phyloP scores from a whole-genome alignment of 2,797 vertebrate species.

The Rhincodon typus region DNA sequence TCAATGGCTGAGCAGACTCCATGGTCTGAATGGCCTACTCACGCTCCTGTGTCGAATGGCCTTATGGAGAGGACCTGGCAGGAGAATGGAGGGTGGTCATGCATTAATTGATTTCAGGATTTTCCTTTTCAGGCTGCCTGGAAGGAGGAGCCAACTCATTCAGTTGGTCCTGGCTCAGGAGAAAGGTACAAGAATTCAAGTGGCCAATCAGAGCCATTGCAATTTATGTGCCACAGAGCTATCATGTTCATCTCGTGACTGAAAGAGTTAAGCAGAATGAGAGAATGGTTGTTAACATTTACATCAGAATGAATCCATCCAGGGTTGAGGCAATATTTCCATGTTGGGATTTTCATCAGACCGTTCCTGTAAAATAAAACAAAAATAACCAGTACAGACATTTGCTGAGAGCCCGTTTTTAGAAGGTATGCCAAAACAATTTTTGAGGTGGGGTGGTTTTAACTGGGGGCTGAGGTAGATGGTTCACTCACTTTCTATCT shows the following conservation, averaged over 20 bases:
- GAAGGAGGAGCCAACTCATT: too few relatives aligned
- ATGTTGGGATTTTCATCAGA: neutral
- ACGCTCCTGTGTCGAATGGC: too few relatives aligned
- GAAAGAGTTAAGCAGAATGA: neutral
- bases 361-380: neutral
- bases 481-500: neutral
- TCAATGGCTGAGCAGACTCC: too few relatives aligned
- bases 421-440: neutral
- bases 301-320: neutral
- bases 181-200: too few relatives aligned
- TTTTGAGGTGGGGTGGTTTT: neutral
- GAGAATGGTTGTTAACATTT: neutral
- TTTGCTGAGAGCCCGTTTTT: neutral
- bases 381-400: neutral
- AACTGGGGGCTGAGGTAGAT: neutral
- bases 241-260: neutral
- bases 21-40: too few relatives aligned
- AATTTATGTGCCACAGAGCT: neutral
- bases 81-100: too few relatives aligned
- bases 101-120: too few relatives aligned
- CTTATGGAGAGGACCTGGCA: too few relatives aligned
- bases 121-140: too few relatives aligned
- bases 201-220: too few relatives aligned
- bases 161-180: too few relatives aligned
- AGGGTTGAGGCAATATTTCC: neutral